Conservation (phyloP, 2,888 invertebrate genomes). For the Vesta saturnalis region DNA sequence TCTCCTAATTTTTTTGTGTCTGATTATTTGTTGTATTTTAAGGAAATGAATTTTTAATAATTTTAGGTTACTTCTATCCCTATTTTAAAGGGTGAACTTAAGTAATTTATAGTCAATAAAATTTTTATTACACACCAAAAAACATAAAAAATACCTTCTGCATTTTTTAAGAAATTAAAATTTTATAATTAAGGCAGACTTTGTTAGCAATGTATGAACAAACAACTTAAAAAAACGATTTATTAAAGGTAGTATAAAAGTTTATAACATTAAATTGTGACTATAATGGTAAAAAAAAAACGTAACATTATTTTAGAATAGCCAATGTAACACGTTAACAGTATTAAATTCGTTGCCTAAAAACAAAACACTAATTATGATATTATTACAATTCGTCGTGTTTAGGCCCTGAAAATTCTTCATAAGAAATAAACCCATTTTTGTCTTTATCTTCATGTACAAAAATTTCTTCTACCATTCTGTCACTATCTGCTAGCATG, state of each 20-base stretch:
- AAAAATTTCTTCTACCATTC: constrained; percentile 95
- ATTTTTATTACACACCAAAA: not conserved
- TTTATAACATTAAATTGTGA: constrained; percentile 4
- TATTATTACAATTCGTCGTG: constrained; percentile 88
- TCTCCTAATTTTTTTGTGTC: no score
- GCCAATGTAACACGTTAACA: not conserved
- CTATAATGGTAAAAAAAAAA: no score
- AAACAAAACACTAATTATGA: not conserved
- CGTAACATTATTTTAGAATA: no score
- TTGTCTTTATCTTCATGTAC: constrained; percentile 97
- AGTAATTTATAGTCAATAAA: constrained; percentile 5
- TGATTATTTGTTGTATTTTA: no score
- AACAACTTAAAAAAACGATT: constrained; percentile 3
- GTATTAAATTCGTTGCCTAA: not conserved
- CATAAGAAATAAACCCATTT: constrained; percentile 95
- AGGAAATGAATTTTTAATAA: not conserved
- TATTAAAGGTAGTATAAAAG: constrained; percentile 1
- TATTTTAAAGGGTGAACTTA: not conserved
- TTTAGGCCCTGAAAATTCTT: constrained; percentile 96
- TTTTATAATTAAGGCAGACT: not conserved
- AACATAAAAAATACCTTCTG: not conserved
- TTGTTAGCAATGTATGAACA: not conserved
- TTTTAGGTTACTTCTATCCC: not conserved
- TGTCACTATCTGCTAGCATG: constrained; percentile 89
- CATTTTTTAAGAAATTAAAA: not conserved